A percentile compares a stretch with the other conserved stretches of the same genome.
Conservation (phyloP, 2,797 vertebrate species). For the Halcyon chelicuti region DNA sequence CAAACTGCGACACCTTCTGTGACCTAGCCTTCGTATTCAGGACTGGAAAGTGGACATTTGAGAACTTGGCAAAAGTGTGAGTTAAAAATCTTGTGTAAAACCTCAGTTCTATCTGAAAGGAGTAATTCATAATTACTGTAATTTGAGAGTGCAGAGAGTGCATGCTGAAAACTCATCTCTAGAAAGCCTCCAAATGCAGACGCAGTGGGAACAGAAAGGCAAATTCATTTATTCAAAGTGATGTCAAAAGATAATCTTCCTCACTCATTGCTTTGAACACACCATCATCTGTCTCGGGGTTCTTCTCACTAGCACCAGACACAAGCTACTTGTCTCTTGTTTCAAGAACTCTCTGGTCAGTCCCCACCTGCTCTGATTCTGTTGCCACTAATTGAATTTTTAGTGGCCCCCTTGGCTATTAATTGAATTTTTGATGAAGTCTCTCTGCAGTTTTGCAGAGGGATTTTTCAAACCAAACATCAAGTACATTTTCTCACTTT, state of each 20-base stretch:
- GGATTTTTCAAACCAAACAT: neutral
- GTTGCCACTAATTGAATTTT: neutral
- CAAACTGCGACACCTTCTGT: neutral
- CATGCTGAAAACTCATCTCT: neutral
- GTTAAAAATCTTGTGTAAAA: neutral
- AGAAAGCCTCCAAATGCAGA: neutral
- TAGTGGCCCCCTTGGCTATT: neutral
- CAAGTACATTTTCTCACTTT: neutral
- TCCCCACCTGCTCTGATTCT: neutral
- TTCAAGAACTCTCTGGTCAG: neutral
- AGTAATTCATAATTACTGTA: constrained; percentile 4
- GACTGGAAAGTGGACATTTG: neutral
- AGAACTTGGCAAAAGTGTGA: neutral
- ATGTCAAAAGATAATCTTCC: neutral
- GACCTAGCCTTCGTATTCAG: neutral
- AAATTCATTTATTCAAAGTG: neutral
- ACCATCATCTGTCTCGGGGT: neutral
- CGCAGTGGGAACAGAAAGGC: neutral
- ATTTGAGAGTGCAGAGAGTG: neutral
- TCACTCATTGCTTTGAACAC: neutral
- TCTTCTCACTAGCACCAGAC: neutral
- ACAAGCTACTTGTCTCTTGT: neutral
- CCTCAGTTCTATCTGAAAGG: neutral
- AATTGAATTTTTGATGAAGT: neutral
- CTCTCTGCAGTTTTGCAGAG: neutral